Evolutionary conservation across 37 sponge, comb jelly and placozoan genomes (phyloP).

Genomic region (Amphimedon queenslandica): DNA sequence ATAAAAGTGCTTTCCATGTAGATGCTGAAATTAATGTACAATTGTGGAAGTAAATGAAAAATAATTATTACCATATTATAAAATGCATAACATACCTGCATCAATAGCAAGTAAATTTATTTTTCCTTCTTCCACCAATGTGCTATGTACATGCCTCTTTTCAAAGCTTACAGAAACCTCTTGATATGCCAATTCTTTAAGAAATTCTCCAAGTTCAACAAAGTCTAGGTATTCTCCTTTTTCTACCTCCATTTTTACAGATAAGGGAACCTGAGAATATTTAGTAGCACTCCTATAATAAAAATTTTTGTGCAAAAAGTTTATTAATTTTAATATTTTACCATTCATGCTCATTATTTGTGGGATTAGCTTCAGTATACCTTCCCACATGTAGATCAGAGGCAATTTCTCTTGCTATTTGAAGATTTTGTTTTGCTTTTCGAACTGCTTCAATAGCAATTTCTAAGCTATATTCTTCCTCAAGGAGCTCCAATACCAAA

Average conservation of each 20-base stretch:
- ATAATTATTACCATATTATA: neutral
- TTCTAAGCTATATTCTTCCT: conserved; percentile 14
- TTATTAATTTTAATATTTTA: too few relatives aligned
- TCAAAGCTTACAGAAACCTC: neutral
- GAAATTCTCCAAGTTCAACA: neutral
- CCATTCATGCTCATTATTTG: neutral
- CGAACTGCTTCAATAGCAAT: conserved; percentile 27
- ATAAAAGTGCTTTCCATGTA: conserved; percentile 2
- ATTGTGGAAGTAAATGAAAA: neutral
- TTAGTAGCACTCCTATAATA: neutral
- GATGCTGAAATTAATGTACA: too few relatives aligned
- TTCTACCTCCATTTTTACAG: neutral
- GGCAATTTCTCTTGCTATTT: conserved; percentile 9
- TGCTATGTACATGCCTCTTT: neutral
- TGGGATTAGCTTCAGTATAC: neutral
- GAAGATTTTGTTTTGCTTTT: neutral
- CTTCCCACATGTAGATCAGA: neutral
- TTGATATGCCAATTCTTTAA: neutral
- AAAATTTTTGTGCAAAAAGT: too few relatives aligned
- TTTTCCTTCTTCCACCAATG: neutral
- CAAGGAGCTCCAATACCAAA: conserved; percentile 17
- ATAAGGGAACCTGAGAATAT: neutral
- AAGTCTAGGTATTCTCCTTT: neutral
- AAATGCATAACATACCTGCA: neutral
- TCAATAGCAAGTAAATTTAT: neutral